Percentiles rank a stretch among this genome's conserved stretches.
These are phyloP conservation scores for Lycopodina hypogea DNA, from an alignment of 37 sponge, comb jelly and placozoan species.

Conservation along the genomic window DNA sequence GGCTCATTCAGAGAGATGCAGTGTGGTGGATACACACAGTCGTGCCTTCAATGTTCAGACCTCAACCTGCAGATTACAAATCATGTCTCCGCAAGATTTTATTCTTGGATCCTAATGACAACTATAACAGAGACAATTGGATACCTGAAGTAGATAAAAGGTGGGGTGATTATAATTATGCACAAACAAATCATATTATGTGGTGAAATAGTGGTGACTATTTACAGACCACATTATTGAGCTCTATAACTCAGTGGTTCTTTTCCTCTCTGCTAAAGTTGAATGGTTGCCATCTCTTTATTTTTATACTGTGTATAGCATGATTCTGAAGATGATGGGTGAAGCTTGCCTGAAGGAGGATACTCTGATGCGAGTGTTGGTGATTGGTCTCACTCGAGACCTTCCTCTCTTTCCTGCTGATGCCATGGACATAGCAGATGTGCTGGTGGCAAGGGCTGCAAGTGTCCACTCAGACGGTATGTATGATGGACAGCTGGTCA, in stretches of 20 bases:
- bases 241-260: no score
- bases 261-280: no score
- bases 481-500: neutral
- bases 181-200: no score
- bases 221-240: no score
- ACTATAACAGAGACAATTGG: slow-evolving; percentile 91
- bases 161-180: no score
- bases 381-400: slow-evolving; percentile 76
- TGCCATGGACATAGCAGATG: slow-evolving; percentile 84
- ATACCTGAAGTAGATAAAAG: slow-evolving; percentile 80
- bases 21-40: slow-evolving; percentile 79
- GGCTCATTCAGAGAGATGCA: slow-evolving; percentile 76
- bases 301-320: no score
- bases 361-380: slow-evolving; percentile 84
- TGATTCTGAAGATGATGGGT: slow-evolving; percentile 69
- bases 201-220: no score
- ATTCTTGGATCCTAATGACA: slow-evolving; percentile 75
- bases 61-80: slow-evolving; percentile 70
- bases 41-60: slow-evolving; percentile 51
- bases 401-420: slow-evolving; percentile 87
- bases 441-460: slow-evolving; percentile 88
- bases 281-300: no score
- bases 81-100: slow-evolving; percentile 72
- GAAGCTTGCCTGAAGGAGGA: slow-evolving; percentile 83
- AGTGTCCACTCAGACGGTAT: slow-evolving; percentile 73